phyloP scores from a whole-genome alignment of 2,888 invertebrate species.

The Nemotelus pantherinus region DNA sequence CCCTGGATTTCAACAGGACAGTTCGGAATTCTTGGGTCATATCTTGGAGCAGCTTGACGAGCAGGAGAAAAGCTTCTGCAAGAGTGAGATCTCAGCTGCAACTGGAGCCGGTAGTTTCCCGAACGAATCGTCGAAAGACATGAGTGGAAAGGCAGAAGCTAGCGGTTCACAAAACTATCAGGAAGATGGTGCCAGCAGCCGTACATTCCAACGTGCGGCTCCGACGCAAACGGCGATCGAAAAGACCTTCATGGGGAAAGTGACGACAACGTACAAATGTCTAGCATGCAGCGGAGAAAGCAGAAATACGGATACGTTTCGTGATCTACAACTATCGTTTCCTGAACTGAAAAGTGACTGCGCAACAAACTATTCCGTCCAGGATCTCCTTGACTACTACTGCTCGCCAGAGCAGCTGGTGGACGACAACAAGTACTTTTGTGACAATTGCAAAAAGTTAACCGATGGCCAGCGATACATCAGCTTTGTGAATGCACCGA shows the following conservation, averaged over 20 bases:
- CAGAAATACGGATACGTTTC: conserved; percentile 79
- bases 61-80: conserved; percentile 67
- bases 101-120: not conserved
- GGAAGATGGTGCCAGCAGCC: not conserved
- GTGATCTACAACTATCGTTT: conserved; percentile 82
- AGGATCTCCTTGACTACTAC: conserved; percentile 80
- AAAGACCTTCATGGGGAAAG: conserved; percentile 79
- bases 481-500: conserved; percentile 76
- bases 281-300: conserved; percentile 77
- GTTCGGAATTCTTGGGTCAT: conserved; percentile 85
- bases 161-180: conserved; percentile 4
- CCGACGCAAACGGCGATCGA: conserved; percentile 65
- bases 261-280: conserved; percentile 79
- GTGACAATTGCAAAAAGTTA: conserved; percentile 77
- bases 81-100: not conserved
- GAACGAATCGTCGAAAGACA: not conserved
- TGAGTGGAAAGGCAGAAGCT: conserved; percentile 4
- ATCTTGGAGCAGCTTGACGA: conserved; percentile 72
- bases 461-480: conserved; percentile 81
- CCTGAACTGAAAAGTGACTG: conserved; percentile 66
- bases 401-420: conserved; percentile 79
- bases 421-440: conserved; percentile 85
- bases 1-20: conserved; percentile 84
- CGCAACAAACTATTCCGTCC: conserved; percentile 70
- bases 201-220: not conserved